Base-by-base conservation (phyloP, 2,888 invertebrate genomes). In the Sphecodes monilicornis region DNA sequence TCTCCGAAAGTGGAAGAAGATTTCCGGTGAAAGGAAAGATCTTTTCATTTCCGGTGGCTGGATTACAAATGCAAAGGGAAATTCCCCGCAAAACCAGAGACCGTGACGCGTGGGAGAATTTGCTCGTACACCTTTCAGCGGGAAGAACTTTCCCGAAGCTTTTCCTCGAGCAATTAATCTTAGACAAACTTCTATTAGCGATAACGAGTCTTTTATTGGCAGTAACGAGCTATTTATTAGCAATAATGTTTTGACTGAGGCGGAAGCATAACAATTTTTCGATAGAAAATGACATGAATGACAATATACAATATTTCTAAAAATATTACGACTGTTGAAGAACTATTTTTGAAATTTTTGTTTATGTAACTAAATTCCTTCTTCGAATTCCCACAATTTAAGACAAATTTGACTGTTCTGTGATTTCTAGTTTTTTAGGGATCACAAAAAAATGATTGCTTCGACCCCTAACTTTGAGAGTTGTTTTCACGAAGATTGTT, bases 1-100 rank as follows among this genome's bases (percentile, higher is more conserved):
- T 89, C 88, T 78, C 82, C 26, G 73, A 36, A 72, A 57, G n/a
- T 64, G 22, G 41, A 68, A 43, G 72, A 72, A 75, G 64, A 36
- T 84, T 89, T 89, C 85, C 88, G 88, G 84, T 82, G 85, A 89
- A 88, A 79, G 85, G 79, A 60, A 68, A 66, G 54, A 29, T 46
- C 50, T 29, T 60, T 8, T 18, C 41, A 60, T 73, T 82, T 89
- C 78, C 85, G 79, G 72, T 29, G 50, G 26, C 41, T 43, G 26
- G 66, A 75, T 60, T 36, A 32, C 64, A 80, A 80, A 79, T 68
- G 75, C n/a, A 74, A 64, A 80, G 78, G 32, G 57, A 60, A 60
- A 60, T 60, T 60, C 2, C 57, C 29, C 13, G 26, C 6, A n/a
- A 26, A 60, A 60, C 16, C 29, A 26, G 60, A 60, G 60, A 1